Percentiles rank a stretch among this genome's conserved stretches.
Evolutionary conservation across 2,888 invertebrate species (phyloP).

Genomic region (Alentia gelatinosa): DNA sequence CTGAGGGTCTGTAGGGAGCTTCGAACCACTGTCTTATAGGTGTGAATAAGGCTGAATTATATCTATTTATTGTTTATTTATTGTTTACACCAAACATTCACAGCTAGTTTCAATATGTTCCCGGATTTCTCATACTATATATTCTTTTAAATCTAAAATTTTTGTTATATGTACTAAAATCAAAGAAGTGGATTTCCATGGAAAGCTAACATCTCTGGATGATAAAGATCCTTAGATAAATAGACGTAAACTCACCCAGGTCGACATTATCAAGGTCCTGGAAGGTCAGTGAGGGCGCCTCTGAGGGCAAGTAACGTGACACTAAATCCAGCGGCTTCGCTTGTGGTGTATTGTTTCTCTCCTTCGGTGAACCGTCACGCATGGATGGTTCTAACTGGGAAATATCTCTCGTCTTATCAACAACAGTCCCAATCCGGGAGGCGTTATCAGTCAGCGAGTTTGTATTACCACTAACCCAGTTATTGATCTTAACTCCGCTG

Average conservation of each 20-base stretch:
- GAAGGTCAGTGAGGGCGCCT: constrained; percentile 68
- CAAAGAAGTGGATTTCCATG: no score
- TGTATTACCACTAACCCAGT: background rate
- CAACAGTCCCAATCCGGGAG: background rate
- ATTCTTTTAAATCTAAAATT: background rate
- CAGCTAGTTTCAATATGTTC: no score
- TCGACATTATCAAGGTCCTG: constrained; percentile 68
- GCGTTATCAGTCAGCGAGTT: background rate
- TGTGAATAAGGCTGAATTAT: no score
- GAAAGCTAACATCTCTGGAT: no score
- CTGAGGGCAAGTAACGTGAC: constrained; percentile 65
- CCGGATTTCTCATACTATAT: background rate
- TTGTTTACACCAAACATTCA: no score
- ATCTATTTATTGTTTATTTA: no score
- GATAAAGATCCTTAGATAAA: background rate
- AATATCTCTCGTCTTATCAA: background rate
- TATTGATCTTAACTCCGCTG: background rate
- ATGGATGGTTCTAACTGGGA: background rate
- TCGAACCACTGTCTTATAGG: no score
- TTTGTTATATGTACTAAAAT: no score
- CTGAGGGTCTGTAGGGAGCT: no score
- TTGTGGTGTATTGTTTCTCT: background rate
- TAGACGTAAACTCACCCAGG: constrained; percentile 66
- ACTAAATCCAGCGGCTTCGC: constrained; percentile 53
- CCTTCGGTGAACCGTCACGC: background rate